These are phyloP conservation scores for Bufo bufo DNA, from an alignment of 2,113 vertebrate species.

Conservation along the genomic window DNA sequence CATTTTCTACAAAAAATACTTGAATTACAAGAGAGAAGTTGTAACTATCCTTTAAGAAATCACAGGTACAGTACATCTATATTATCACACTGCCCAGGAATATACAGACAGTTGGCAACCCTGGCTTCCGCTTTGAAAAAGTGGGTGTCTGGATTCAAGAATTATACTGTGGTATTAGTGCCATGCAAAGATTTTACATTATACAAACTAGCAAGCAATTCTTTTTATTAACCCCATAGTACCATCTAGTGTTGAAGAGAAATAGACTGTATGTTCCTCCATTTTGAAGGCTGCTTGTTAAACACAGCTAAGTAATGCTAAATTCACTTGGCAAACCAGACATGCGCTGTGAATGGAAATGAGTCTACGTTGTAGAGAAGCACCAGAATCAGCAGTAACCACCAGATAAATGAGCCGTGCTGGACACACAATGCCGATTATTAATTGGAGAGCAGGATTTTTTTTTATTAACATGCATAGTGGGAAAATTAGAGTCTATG, in stretches of 20 bases:
- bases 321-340: not conserved
- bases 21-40: too few relatives aligned
- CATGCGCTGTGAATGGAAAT: conserved; percentile 2
- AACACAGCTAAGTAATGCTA: conserved; percentile 7
- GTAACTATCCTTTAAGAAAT: too few relatives aligned
- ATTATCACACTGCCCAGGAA: too few relatives aligned
- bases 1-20: too few relatives aligned
- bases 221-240: conserved; percentile 16
- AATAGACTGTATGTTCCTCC: not conserved
- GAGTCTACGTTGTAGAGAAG: not conserved
- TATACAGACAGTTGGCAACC: too few relatives aligned
- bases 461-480: not conserved
- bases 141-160: not conserved
- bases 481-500: too few relatives aligned
- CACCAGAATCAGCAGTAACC: not conserved
- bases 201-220: not conserved
- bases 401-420: not conserved
- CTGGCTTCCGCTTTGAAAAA: not conserved
- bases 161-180: not conserved
- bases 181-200: not conserved
- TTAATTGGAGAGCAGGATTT: not conserved
- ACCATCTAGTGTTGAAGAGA: conserved; percentile 43
- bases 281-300: conserved; percentile 14
- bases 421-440: not conserved
- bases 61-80: too few relatives aligned